Conservation (phyloP, 2,113 vertebrate genomes). For the Acanthochromis polyacanthus region DNA sequence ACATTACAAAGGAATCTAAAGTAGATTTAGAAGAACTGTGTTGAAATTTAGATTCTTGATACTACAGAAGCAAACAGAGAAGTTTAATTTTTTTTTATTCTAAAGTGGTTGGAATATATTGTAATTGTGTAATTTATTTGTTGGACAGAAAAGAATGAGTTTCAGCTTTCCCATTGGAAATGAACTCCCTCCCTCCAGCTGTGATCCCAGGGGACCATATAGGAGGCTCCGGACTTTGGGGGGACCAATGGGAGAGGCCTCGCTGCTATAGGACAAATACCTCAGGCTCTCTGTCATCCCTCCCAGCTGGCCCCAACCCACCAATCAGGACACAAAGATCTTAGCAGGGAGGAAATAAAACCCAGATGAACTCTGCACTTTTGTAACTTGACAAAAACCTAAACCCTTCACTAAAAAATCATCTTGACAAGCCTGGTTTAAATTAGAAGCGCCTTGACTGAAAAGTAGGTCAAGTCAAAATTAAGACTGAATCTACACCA, state of each 20-base stretch:
- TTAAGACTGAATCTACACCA: conserved; percentile 31
- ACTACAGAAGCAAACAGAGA: background rate
- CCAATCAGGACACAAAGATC: conserved; percentile 73
- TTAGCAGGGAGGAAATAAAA: conserved; percentile 81
- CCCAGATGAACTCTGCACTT: conserved; percentile 82
- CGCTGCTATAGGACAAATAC: conserved; percentile 79
- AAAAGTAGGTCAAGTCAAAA: conserved; percentile 65
- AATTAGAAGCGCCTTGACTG: conserved; percentile 61
- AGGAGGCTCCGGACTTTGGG: conserved; percentile 64
- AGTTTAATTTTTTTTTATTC: conserved; percentile 1
- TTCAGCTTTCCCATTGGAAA: conserved; percentile 73
- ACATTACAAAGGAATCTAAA: background rate
- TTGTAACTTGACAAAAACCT: conserved; percentile 78
- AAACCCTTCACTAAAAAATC: conserved; percentile 68
- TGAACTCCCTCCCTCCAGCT: conserved; percentile 77
- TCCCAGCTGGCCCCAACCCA: conserved; percentile 70
- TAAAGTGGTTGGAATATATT: conserved; percentile 14
- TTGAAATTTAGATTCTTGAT: background rate
- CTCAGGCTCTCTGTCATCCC: conserved; percentile 77
- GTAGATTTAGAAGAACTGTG: background rate
- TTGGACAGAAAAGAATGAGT: conserved; percentile 45
- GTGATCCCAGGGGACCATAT: conserved; percentile 70
- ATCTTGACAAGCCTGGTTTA: conserved; percentile 63
- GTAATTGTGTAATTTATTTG: conserved; percentile 56
- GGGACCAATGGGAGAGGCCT: conserved; percentile 67